Percentiles rank a stretch among this genome's conserved stretches.
These are phyloP conservation scores for Microhierax caerulescens DNA, from an alignment of 2,797 vertebrate species.

Conservation along the genomic window DNA sequence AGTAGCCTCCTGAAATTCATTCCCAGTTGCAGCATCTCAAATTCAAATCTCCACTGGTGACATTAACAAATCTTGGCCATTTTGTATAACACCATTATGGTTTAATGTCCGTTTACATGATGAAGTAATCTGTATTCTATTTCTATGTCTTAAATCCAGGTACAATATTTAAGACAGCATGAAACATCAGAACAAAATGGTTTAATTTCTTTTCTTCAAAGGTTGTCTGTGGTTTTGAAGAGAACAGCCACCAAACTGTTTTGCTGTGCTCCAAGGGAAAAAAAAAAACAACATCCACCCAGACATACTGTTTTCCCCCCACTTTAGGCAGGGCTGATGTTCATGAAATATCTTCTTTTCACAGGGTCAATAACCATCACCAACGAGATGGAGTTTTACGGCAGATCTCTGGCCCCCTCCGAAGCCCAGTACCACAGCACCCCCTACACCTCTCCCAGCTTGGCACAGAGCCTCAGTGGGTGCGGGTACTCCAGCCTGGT, in stretches of 20 bases:
- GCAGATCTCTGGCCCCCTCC: background rate
- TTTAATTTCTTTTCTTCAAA: background rate
- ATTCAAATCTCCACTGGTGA: background rate
- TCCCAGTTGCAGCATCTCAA: background rate
- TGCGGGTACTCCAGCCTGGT: background rate
- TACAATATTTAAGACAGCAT: background rate
- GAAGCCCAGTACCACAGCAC: background rate
- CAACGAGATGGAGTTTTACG: fast-evolving
- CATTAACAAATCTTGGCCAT: background rate
- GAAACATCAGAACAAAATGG: background rate
- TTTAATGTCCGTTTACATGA: background rate
- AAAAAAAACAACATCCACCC: background rate
- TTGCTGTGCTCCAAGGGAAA: background rate
- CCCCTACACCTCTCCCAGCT: background rate
- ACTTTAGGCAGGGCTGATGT: background rate
- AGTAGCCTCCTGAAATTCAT: background rate
- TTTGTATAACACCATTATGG: background rate
- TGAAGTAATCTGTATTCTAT: background rate
- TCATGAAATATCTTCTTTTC: background rate
- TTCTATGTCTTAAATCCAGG: background rate
- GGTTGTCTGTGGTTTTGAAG: background rate
- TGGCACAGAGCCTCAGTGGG: background rate
- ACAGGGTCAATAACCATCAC: background rate
- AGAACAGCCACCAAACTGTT: background rate
- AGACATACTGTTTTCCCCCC: background rate